Evolutionary conservation across 2,797 vertebrate species (phyloP), one percentile per base, ranked within the genome.

Genomic region (Sebastes taczanowskii): DNA sequence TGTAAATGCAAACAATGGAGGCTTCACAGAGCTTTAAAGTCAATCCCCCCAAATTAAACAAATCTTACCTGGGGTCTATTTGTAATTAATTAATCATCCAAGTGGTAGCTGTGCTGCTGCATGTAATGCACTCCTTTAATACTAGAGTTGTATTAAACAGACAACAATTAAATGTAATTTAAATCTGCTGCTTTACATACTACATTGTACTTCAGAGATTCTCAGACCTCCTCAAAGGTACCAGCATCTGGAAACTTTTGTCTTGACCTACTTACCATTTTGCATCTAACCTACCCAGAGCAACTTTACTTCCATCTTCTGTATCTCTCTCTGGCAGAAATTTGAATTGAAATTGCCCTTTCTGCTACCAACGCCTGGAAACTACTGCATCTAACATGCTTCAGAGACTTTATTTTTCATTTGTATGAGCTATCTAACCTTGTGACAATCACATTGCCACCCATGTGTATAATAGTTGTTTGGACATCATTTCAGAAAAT

Each of bases 391-490:
- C 67, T 74, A 32, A 52, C 90, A 92, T 84, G 92, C 90, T 89
- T 89, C 84, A 91, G 29, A 89, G 89, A 78, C 59, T 91, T 91
- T 89, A 85, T 89, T 89, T 91, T 88, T 89, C 89, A 94, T 93
- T 89, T 86, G 80, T 87, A 42, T 58, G 83, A 86, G 86, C 85
- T 84, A 84, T 92, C 91, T 89, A 86, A 89, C 88, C 88, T 79
- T 53, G 84, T 90, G 92, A 92, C 91, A 90, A 89, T 93, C 90
- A 88, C 88, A 56, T n/a, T 67, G 71, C 81, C 87, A 81, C 13
- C 83, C 94, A 89, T 88, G 90, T 93, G 94, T 89, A 84, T 85
- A 91, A 93, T 89, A 87, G 88, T 74, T 88, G 84, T 91, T 84
- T 89, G 92, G 89, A 82, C 84, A 74, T 91, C 84, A 65, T 89